Evolutionary conservation across 1,140 invertebrate genomes (phyloP).

Genomic region (Drosophila repletoides): DNA sequence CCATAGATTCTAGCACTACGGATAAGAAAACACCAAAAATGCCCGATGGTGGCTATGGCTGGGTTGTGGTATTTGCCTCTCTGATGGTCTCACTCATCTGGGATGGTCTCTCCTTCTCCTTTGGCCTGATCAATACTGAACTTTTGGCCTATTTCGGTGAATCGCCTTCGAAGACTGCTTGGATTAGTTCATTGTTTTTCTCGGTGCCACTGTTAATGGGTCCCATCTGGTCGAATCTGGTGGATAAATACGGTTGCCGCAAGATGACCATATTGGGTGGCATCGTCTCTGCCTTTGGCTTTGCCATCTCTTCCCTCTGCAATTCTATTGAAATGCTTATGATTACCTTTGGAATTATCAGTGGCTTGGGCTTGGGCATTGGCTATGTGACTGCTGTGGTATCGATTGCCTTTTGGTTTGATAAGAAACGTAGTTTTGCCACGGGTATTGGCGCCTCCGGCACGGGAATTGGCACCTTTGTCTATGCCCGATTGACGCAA

Average conservation of each 20-base stretch:
- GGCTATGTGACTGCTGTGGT: slow-evolving; percentile 96
- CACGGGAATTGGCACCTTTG: slow-evolving; percentile 90
- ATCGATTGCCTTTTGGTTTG: slow-evolving; percentile 97
- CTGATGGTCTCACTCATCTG: slow-evolving; percentile 95
- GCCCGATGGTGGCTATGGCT: slow-evolving; percentile 85
- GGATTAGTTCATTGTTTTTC: slow-evolving; percentile 94
- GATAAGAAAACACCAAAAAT: slow-evolving; percentile 79
- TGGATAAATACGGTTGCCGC: slow-evolving; percentile 94
- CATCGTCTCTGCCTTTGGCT: slow-evolving; percentile 89
- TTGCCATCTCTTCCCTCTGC: slow-evolving; percentile 89
- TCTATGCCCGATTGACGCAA: slow-evolving; percentile 90
- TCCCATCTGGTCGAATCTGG: slow-evolving; percentile 87
- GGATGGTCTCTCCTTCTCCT: slow-evolving; percentile 97
- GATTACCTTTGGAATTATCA: slow-evolving; percentile 93
- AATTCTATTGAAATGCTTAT: slow-evolving; percentile 90
- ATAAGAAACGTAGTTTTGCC: slow-evolving; percentile 94
- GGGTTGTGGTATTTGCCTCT: slow-evolving; percentile 93
- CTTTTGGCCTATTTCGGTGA: slow-evolving; percentile 93
- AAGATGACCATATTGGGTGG: slow-evolving; percentile 92
- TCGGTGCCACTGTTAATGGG: slow-evolving; percentile 94
- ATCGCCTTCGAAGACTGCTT: slow-evolving; percentile 91
- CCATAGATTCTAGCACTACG: slow-evolving; percentile 67
- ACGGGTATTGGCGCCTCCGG: slow-evolving; percentile 95
- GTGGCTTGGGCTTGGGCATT: slow-evolving; percentile 92
- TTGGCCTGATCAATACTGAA: slow-evolving; percentile 94